These are phyloP conservation scores for Saxidomus purpurata DNA, from an alignment of 1,140 invertebrate species.

Conservation along the genomic window DNA sequence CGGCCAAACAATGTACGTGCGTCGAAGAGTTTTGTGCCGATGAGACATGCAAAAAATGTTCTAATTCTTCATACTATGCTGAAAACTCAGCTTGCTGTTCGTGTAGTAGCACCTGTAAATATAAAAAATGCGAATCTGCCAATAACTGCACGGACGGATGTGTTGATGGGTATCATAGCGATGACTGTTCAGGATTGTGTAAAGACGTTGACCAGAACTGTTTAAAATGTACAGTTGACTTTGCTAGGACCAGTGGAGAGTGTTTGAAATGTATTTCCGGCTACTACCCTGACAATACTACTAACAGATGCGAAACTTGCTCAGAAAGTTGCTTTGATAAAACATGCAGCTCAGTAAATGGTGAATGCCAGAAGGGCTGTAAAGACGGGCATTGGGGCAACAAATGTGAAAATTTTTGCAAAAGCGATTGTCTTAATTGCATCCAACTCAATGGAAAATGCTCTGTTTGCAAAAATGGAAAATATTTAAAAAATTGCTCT, in stretches of 20 bases:
- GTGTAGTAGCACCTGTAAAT: neutral
- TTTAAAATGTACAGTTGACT: neutral
- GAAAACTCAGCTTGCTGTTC: neutral
- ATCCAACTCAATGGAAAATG: neutral
- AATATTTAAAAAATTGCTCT: neutral
- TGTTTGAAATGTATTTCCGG: neutral
- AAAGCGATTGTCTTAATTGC: neutral
- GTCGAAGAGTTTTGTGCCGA: neutral
- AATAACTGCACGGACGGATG: neutral
- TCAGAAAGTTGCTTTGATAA: neutral
- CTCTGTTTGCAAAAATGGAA: neutral
- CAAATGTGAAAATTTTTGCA: neutral
- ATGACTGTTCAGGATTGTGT: neutral
- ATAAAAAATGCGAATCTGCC: neutral
- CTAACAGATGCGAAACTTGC: neutral
- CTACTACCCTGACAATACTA: neutral
- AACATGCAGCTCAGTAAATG: neutral
- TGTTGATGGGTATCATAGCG: neutral
- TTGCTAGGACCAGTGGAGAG: neutral
- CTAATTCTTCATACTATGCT: neutral
- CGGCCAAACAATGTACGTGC: neutral
- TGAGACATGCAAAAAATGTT: neutral
- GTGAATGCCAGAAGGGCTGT: neutral
- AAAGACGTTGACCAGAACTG: neutral
- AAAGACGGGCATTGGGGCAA: slow-evolving; percentile 6